phyloP scores from a whole-genome alignment of 2,888 invertebrate genomes.

The Drosophila peninsularis region DNA sequence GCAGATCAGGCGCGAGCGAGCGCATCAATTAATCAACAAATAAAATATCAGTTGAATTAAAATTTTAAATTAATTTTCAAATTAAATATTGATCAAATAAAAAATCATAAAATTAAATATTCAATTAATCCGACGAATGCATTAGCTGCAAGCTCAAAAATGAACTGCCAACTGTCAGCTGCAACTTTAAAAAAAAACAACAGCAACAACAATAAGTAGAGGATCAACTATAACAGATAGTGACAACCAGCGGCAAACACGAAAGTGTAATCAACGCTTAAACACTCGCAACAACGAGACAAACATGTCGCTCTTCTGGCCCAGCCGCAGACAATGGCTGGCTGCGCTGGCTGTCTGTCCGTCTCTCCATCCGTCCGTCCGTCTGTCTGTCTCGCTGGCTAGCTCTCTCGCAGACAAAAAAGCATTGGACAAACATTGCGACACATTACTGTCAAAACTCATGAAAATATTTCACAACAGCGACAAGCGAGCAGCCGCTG shows the following conservation, averaged over 20 bases:
- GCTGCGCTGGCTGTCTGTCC: constrained; percentile 26
- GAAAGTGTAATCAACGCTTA: constrained; percentile 81
- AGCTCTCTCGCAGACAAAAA: constrained; percentile 49
- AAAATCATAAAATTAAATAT: background rate
- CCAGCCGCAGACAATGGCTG: constrained; percentile 58
- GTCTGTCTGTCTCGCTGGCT: constrained; percentile 15
- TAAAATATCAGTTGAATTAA: constrained; percentile 22
- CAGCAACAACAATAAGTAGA: constrained; percentile 24
- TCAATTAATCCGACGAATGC: background rate
- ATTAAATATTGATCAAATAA: background rate
- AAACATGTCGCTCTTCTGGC: constrained; percentile 56
- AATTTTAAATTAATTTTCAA: no score
- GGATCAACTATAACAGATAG: constrained; percentile 51
- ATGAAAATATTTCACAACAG: constrained; percentile 78
- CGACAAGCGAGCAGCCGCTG: constrained; percentile 57
- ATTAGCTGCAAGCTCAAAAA: constrained; percentile 20
- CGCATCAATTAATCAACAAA: constrained; percentile 40
- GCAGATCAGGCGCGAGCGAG: constrained; percentile 18
- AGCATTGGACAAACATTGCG: constrained; percentile 76
- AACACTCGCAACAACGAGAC: constrained; percentile 74
- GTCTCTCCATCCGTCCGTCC: constrained; percentile 1
- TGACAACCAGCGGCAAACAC: constrained; percentile 73
- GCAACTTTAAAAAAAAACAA: constrained; percentile 7
- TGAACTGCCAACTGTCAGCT: constrained; percentile 21
- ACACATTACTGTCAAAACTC: constrained; percentile 81